Evolutionary conservation across 2,113 vertebrate species (phyloP).

Genomic region (Peromyscus maniculatus): DNA sequence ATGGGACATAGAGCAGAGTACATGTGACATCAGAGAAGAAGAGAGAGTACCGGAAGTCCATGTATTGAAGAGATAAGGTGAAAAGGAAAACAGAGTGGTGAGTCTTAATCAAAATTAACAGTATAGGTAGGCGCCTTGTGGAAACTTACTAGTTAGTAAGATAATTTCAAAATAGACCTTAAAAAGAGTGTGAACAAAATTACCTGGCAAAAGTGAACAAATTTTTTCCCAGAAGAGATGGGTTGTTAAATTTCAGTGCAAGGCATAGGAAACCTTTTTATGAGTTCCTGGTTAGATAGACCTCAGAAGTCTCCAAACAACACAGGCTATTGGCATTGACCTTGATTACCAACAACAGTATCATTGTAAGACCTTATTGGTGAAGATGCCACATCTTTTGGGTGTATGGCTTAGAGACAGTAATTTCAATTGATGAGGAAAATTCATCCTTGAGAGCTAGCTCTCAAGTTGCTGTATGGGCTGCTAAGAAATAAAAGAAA

Average conservation of each 20-base stretch:
- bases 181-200: not conserved
- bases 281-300: not conserved
- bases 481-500: not conserved
- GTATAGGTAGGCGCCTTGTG: not conserved
- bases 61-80: not conserved
- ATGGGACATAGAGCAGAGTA: no score
- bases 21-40: not conserved
- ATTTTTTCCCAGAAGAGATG: not conserved
- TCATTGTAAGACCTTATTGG: not conserved
- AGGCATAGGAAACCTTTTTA: not conserved
- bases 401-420: not conserved
- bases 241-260: not conserved
- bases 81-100: not conserved
- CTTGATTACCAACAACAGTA: not conserved
- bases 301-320: not conserved
- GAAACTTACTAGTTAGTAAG: not conserved
- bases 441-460: not conserved
- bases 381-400: not conserved
- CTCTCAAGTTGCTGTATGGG: not conserved
- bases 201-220: not conserved
- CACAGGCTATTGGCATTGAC: not conserved
- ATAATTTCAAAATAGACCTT: not conserved
- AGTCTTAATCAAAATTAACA: not conserved
- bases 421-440: no score
- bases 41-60: no score